A percentile compares a stretch with the other conserved stretches of the same genome.
phyloP scores from a whole-genome alignment of 2,113 vertebrate species.

The Anguilla japonica region DNA sequence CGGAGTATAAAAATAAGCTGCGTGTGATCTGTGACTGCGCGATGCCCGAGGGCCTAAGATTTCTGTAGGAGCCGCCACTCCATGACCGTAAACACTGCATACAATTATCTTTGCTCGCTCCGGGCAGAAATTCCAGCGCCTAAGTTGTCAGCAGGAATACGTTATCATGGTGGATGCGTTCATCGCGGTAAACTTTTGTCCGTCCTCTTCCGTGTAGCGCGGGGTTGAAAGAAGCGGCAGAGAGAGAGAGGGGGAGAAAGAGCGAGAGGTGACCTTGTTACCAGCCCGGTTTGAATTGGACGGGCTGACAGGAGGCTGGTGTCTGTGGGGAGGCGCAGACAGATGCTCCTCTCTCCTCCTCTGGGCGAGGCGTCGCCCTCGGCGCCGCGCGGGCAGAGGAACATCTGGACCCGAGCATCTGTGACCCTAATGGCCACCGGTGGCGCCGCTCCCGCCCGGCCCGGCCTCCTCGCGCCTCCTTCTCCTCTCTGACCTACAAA shows the following conservation, averaged over 20 bases:
- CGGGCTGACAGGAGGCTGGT: slow-evolving; percentile 72
- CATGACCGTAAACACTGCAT: background rate
- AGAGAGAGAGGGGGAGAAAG: slow-evolving; percentile 8
- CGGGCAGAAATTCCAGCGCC: background rate
- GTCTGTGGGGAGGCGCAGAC: slow-evolving; percentile 75
- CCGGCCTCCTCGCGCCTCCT: slow-evolving; percentile 24
- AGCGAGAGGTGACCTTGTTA: slow-evolving; percentile 62
- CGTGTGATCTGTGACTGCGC: too few species aligned
- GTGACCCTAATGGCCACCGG: slow-evolving; percentile 70
- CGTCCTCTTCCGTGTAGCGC: background rate
- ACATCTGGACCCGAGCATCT: slow-evolving; percentile 74
- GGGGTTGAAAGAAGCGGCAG: background rate
- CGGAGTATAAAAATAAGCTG: background rate
- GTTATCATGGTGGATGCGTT: background rate
- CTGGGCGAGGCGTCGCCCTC: slow-evolving; percentile 51
- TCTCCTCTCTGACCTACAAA: slow-evolving; percentile 49
- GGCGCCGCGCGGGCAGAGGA: slow-evolving; percentile 76
- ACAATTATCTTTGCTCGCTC: background rate
- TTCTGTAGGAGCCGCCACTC: background rate
- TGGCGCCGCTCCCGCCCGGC: slow-evolving; percentile 19
- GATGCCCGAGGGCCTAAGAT: background rate
- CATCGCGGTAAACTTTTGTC: background rate
- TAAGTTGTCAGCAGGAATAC: background rate
- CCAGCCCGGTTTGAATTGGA: slow-evolving; percentile 67
- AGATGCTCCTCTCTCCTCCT: slow-evolving; percentile 72